Base-by-base conservation (phyloP, 1,140 invertebrate species). In the Diachasma alloeum region DNA sequence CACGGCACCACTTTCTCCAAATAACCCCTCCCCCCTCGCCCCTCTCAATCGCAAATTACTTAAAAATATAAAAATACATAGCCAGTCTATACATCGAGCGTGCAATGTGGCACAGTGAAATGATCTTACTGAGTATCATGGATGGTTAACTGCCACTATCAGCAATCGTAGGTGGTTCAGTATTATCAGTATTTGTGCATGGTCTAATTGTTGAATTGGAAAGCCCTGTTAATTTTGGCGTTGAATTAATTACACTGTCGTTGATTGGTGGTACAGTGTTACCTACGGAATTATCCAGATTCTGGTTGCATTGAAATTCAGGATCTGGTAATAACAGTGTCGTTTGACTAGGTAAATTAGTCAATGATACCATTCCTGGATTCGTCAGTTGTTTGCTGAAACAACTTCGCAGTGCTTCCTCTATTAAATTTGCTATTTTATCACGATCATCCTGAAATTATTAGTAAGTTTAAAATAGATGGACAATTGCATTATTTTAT, bases 61-160 rank as follows among this genome's bases (percentile, higher is more conserved):
- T 89, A 88, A 89, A 88, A 88, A 89, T 88, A 81, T 80, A 90
- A 89, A 90, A 90, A 90, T 90, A 90, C 88, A 90, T 90, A 90
- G 87, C 88, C 88, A 90, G 88, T 89, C 88, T 90, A 89, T 89
- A 89, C 85, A 90, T 88, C 85, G 86, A 88, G 87, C 85, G 86
- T 89, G 87, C 86, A 85, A 86, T 86, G 87, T 88, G 85, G 88
- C 87, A 89, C 88, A 89, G 81, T 86, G 76, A 85, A 88, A 84
- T 84, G 85, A 85, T 87, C 79, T 87, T 86, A 84, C 83, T 83
- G 82, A 79, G 72, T 79, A 83, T 87, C 86, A 80, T 82, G 83
- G 84, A 83, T 83, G 86, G 88, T 90, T 90, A 90, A 90, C 89
- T 90, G 79, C 84, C 85, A 80, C 83, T 86, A 59, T 89, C 88